A percentile compares a stretch with the other conserved stretches of the same genome.
These are phyloP conservation scores for Physeter macrocephalus DNA, from an alignment of 2,113 vertebrate genomes.

Conservation along the genomic window DNA sequence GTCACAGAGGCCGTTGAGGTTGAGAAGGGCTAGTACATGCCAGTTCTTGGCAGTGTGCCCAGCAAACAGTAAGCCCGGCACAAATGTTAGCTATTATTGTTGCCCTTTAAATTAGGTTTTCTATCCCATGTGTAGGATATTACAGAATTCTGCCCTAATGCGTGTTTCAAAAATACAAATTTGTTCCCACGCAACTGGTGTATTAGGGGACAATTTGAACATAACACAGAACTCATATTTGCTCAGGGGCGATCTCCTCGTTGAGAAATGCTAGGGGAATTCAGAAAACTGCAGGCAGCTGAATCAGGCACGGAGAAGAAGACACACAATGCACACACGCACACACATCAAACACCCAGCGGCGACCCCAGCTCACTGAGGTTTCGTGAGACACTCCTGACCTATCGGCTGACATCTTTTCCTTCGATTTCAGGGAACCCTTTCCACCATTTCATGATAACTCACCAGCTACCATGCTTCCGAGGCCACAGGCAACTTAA, in stretches of 20 bases:
- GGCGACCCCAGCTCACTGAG: too few species aligned
- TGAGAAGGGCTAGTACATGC: not conserved
- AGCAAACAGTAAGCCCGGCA: not conserved
- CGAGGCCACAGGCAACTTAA: not conserved
- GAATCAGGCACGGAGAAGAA: not conserved
- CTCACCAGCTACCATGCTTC: not conserved
- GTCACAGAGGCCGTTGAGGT: not conserved
- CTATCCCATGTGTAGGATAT: not conserved
- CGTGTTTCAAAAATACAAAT: not conserved
- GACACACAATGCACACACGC: fast-evolving
- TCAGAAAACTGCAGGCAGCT: not conserved
- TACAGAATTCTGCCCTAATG: not conserved
- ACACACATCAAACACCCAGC: fast-evolving
- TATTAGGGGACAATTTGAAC: not conserved
- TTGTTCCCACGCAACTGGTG: not conserved
- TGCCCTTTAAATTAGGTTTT: not conserved
- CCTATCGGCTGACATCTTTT: fast-evolving
- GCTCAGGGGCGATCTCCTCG: not conserved
- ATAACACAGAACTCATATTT: not conserved
- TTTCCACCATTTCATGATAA: not conserved
- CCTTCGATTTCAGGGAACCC: not conserved
- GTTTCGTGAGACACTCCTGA: fast-evolving
- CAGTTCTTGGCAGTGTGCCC: not conserved
- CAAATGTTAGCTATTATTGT: fast-evolving
- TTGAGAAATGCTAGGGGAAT: not conserved